A percentile compares a stretch with the other conserved stretches of the same genome.
Evolutionary conservation across 2,797 vertebrate genomes (phyloP).

Genomic region (Bovichtus diacanthus): DNA sequence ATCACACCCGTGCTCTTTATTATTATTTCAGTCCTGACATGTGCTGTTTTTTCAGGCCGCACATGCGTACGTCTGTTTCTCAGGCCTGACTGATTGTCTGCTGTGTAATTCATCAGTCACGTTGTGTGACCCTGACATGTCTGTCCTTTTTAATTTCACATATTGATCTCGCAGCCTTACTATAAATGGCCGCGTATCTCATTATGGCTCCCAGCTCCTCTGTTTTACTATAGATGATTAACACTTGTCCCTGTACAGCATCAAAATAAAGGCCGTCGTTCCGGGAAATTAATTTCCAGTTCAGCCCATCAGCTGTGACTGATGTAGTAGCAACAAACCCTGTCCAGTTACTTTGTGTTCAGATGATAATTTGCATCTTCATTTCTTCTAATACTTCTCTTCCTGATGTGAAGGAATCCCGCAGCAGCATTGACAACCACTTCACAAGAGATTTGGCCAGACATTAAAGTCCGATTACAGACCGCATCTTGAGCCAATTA

Average conservation of each 20-base stretch:
- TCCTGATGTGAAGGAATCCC: conserved; percentile 35
- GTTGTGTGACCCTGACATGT: conserved; percentile 55
- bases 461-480: conserved; percentile 36
- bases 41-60: not conserved
- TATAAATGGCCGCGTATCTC: conserved; percentile 51
- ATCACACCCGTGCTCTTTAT: not conserved
- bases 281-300: conserved; percentile 53
- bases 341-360: conserved; percentile 11
- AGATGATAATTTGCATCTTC: not conserved
- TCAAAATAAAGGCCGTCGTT: conserved; percentile 56
- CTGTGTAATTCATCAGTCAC: conserved; percentile 60
- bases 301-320: conserved; percentile 20
- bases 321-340: conserved; percentile 32
- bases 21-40: not conserved
- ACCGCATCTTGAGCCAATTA: conserved; percentile 29
- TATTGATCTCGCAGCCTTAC: conserved; percentile 66
- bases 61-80: conserved; percentile 45
- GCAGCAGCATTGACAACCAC: conserved; percentile 5
- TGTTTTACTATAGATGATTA: conserved; percentile 49
- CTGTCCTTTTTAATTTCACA: conserved; percentile 61
- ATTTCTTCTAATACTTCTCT: conserved; percentile 5
- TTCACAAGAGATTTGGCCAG: conserved; percentile 30
- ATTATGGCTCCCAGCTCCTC: conserved; percentile 41
- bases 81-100: conserved; percentile 40
- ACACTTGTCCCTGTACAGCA: conserved; percentile 1